Evolutionary conservation across 2,797 vertebrate genomes (phyloP), one percentile per base, ranked within the genome.

Genomic region (Xenopus petersii): DNA sequence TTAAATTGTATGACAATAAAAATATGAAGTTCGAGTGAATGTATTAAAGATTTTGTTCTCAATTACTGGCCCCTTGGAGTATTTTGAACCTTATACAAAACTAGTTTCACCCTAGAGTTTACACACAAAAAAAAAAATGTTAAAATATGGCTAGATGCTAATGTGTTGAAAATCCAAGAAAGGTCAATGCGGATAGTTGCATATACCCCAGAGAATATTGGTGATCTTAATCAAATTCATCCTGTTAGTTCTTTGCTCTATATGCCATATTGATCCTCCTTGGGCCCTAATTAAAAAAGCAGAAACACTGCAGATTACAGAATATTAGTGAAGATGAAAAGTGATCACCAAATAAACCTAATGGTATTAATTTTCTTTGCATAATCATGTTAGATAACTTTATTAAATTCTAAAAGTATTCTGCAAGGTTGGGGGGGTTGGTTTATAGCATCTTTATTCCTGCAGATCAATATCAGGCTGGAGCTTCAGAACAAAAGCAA

Each of bases 191-290:
- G 55, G 51, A 67, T n/a, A 12, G 51, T 56, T 15, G 8, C 26
- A 11, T 46, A 2, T 21, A 42, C 67, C 26, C 67, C 16, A n/a
- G 54, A 16, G 54, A 55, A 69, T 56, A 56, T n/a, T 10, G 11
- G 67, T 42, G 33, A 68, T 55, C 26, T 36, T 67, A 51, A 67
- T 47, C 47, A 56, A 68, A 68, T 33, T 33, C 49, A 68, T 30
- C 49, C 36, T 42, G 36, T 42, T 42, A 1, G 36, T 42, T 42
- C 5, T 51, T 42, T 51, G 65, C 30, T 69, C 54, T 42, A 69
- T 58, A 42, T 33, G 54, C 33, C 67, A 59, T 58, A 69, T 69
- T 42, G 54, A 58, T 69, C 36, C 12, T 55, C 13, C 26, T 54
- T 58, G 12, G 66, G 55, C 15, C 30, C 16, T 58, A 51, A 33